phyloP scores from a whole-genome alignment of 2,113 vertebrate species.

The Sinocyclocheilus grahami region DNA sequence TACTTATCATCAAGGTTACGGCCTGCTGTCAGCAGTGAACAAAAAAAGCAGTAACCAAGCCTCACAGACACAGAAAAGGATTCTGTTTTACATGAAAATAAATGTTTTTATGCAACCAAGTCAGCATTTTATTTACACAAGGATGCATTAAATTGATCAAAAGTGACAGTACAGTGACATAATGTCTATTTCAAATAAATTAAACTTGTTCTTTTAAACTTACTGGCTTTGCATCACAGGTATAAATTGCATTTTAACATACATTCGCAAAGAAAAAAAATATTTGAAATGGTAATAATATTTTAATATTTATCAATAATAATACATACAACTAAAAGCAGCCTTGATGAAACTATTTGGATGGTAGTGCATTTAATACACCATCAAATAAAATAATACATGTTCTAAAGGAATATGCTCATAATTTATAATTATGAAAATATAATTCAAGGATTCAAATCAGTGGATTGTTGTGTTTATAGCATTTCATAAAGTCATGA shows the following conservation, averaged over 20 bases:
- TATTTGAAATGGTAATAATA: no score
- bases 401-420: conserved; percentile 5
- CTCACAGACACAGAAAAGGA: neutral
- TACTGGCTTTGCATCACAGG: no score
- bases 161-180: neutral
- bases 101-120: neutral
- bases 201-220: no score
- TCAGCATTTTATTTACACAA: neutral
- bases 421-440: neutral
- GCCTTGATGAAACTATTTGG: no score
- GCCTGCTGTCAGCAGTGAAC: neutral
- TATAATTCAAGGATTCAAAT: neutral
- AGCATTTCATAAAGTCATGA: neutral
- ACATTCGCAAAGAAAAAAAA: no score
- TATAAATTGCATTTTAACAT: no score
- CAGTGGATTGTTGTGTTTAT: neutral
- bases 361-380: no score
- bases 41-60: neutral
- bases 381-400: neutral
- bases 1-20: neutral
- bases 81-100: neutral
- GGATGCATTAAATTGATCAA: neutral
- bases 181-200: no score
- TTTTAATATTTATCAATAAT: no score
- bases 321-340: no score